A percentile compares a stretch with the other conserved stretches of the same genome.
Conservation (phyloP, 1,140 invertebrate genomes). For the Tenebrio molitor region DNA sequence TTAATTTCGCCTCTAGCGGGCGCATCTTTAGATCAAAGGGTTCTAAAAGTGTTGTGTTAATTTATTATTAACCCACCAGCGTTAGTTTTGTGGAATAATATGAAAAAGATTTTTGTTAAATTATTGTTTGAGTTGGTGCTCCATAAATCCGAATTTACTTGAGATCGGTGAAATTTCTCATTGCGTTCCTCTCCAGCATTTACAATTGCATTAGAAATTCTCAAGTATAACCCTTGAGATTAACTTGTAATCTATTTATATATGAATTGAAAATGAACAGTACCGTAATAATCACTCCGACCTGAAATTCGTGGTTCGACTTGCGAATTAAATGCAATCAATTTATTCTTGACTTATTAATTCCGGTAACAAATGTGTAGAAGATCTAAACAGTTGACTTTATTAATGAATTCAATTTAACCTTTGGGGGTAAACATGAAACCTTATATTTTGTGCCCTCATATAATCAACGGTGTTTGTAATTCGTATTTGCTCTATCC, state of each 20-base stretch:
- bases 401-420: conserved; percentile 34
- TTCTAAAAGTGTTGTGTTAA: no score
- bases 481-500: conserved; percentile 5
- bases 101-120: no score
- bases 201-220: conserved; percentile 1
- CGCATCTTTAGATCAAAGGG: no score
- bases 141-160: neutral
- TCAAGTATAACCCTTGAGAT: conserved; percentile 6
- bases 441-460: neutral
- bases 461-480: conserved; percentile 10
- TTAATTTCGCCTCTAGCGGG: no score
- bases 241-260: neutral
- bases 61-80: no score
- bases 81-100: no score
- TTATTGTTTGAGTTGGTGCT: neutral
- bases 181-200: neutral
- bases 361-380: neutral
- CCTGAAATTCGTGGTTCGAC: no score
- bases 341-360: no score
- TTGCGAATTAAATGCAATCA: neutral
- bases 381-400: conserved; percentile 14
- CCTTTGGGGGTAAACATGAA: conserved; percentile 1
- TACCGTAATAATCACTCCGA: neutral
- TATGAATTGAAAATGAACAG: neutral
- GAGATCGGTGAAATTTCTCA: neutral